Conservation (phyloP, 2,888 invertebrate genomes). For the Drosophila mimica region DNA sequence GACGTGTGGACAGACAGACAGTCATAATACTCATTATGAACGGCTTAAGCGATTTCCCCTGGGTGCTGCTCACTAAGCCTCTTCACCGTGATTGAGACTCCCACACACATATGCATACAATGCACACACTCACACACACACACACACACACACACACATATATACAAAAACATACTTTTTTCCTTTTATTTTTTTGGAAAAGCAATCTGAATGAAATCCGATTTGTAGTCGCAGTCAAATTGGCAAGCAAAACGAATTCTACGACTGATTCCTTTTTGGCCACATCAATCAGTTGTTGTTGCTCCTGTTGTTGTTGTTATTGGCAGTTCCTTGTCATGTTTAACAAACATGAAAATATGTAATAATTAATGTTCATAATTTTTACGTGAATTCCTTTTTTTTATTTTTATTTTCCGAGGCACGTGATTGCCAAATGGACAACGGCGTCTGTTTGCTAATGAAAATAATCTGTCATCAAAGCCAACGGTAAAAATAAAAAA, state of each 20-base stretch:
- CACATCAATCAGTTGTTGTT: conserved; percentile 62
- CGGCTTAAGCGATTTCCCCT: conserved; percentile 85
- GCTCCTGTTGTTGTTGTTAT: not conserved
- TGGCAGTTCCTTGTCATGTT: conserved; percentile 57
- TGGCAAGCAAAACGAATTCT: conserved; percentile 61
- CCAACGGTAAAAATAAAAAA: conserved; percentile 15
- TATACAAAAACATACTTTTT: conserved; percentile 9
- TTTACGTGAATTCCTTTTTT: conserved; percentile 14
- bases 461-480: conserved; percentile 84
- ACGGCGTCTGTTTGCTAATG: conserved; percentile 68
- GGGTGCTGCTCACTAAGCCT: conserved; percentile 79
- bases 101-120: conserved; percentile 62
- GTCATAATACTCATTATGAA: conserved; percentile 84
- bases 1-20: conserved; percentile 34
- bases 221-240: conserved; percentile 69
- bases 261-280: conserved; percentile 47
- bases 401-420: conserved; percentile 5
- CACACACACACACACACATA: conserved; percentile 15
- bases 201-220: conserved; percentile 71
- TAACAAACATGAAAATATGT: conserved; percentile 68
- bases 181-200: conserved; percentile 51
- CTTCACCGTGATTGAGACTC: conserved; percentile 72
- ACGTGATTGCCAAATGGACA: conserved; percentile 57
- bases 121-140: conserved; percentile 7
- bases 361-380: conserved; percentile 77